Percentiles rank a stretch among this genome's conserved stretches.
phyloP scores from a whole-genome alignment of 2,797 vertebrate genomes.

The Alosa sapidissima region DNA sequence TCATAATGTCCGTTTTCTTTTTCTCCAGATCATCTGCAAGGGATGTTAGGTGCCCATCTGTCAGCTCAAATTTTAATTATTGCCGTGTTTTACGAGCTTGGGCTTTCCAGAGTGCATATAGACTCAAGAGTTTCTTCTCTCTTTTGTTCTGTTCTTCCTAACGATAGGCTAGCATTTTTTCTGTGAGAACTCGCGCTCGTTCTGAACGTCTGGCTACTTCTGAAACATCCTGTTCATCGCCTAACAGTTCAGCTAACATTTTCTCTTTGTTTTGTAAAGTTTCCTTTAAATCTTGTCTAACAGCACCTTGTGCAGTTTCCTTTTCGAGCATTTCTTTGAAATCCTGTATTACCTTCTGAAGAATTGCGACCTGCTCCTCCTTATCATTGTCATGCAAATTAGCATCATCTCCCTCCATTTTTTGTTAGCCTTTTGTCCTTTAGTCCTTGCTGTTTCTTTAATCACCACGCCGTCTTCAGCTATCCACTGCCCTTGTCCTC shows the following conservation, averaged over 20 bases:
- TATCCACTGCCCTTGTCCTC: too few species aligned
- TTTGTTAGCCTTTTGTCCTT: too few species aligned
- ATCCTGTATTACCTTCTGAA: neutral
- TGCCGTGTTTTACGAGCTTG: conserved; percentile 28
- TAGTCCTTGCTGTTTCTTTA: too few species aligned
- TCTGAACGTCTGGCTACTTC: neutral
- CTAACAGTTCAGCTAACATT: neutral
- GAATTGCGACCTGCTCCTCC: neutral
- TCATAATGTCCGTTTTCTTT: conserved; percentile 7
- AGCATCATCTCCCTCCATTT: too few species aligned
- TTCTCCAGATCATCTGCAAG: conserved; percentile 30
- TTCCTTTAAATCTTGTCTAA: neutral
- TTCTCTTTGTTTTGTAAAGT: neutral
- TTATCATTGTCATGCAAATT: too few species aligned
- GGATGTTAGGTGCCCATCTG: conserved; percentile 19
- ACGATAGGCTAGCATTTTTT: conserved; percentile 41
- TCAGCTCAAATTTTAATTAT: conserved; percentile 30
- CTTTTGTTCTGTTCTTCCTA: conserved; percentile 35
- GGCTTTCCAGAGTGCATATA: conserved; percentile 43
- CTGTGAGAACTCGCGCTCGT: conserved; percentile 6
- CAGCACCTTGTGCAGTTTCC: neutral
- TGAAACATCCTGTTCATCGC: neutral
- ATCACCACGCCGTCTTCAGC: too few species aligned
- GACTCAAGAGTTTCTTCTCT: conserved; percentile 20
- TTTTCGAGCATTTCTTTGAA: neutral